phyloP scores from a whole-genome alignment of 2,113 vertebrate genomes.

The Eira barbara region DNA sequence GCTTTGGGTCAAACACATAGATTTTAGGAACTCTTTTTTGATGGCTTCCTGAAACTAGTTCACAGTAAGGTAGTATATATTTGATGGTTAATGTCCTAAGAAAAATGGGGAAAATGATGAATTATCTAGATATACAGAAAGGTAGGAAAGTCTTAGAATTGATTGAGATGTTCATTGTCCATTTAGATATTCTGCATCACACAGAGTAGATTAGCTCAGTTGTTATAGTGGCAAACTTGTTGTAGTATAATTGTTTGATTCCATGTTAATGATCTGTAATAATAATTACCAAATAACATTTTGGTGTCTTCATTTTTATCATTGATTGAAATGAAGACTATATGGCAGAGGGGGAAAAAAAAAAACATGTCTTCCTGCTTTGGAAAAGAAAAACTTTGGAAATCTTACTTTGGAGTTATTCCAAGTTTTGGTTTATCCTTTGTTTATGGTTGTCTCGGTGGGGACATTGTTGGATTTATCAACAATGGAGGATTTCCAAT shows the following conservation, averaged over 20 bases:
- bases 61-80: not conserved
- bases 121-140: not conserved
- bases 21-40: not conserved
- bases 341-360: not conserved
- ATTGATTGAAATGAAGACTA: not conserved
- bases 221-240: not conserved
- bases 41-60: not conserved
- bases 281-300: conserved; percentile 16
- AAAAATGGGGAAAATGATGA: conserved; percentile 10
- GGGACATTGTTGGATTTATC: not conserved
- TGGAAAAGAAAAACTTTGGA: not conserved
- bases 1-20: not conserved
- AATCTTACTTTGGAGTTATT: not conserved
- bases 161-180: not conserved
- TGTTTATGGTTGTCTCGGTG: not conserved
- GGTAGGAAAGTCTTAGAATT: not conserved
- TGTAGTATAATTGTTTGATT: not conserved
- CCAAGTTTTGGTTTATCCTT: not conserved
- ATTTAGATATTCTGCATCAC: not conserved
- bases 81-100: not conserved
- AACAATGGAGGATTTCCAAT: conserved; percentile 31
- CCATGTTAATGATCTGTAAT: not conserved
- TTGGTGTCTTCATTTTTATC: conserved; percentile 10
- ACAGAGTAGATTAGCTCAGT: not conserved
- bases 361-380: not conserved